phyloP scores from a whole-genome alignment of 2,888 invertebrate genomes.

The Lissocephala sabroskyi region DNA sequence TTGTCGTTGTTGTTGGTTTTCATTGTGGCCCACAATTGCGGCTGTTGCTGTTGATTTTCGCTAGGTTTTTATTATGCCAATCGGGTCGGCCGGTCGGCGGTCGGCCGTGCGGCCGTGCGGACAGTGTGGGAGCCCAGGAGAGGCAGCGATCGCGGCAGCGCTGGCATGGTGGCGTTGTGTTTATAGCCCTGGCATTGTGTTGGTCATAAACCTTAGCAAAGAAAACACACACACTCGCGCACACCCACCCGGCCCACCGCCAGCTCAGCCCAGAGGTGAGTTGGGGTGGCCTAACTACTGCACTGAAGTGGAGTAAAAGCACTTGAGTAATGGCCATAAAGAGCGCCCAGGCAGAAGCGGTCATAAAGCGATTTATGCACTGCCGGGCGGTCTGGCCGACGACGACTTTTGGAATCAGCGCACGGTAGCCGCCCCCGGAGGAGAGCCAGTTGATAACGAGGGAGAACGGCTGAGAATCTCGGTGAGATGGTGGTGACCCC shows the following conservation, averaged over 20 bases:
- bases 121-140: not conserved
- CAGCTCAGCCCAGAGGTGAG: not conserved
- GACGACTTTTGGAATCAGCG: constrained; percentile 59
- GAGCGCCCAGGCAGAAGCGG: constrained; percentile 47
- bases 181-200: constrained; percentile 52
- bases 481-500: too few species aligned
- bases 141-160: not conserved
- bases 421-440: constrained; percentile 60
- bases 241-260: constrained; percentile 2
- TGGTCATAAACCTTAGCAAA: constrained; percentile 43
- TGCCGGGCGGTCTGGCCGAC: constrained; percentile 11
- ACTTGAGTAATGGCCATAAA: constrained; percentile 66
- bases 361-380: constrained; percentile 64
- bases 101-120: too few species aligned
- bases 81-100: constrained; percentile 21
- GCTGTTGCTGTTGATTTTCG: constrained; percentile 32
- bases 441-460: too few species aligned
- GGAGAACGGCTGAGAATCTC: too few species aligned
- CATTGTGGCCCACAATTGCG: constrained; percentile 3
- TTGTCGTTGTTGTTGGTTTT: not conserved
- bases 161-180: constrained; percentile 22
- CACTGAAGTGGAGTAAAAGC: constrained; percentile 34
- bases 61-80: constrained; percentile 57
- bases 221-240: constrained; percentile 11
- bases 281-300: not conserved